Percentiles rank a stretch among this genome's conserved stretches.
Conservation (phyloP, 1,140 invertebrate species). For the Galendromus occidentalis region DNA sequence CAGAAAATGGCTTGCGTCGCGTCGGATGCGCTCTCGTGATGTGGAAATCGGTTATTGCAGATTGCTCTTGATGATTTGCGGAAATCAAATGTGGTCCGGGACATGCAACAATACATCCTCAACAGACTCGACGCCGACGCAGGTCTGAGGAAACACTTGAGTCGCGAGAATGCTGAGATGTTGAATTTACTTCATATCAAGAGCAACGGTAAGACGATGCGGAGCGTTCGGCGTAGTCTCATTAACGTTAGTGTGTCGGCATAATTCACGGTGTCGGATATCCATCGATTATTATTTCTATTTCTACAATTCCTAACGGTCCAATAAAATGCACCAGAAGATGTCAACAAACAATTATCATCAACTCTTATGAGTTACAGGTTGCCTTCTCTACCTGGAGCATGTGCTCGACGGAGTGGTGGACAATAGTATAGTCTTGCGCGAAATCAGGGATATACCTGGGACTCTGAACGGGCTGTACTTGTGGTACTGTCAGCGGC, state of each 20-base stretch:
- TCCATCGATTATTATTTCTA: too few species aligned
- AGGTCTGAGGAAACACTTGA: slow-evolving; percentile 52
- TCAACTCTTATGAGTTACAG: not conserved
- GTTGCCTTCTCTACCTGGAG: slow-evolving; percentile 79
- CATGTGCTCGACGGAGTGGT: slow-evolving; percentile 77
- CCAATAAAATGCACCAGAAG: too few species aligned
- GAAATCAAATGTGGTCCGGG: slow-evolving; percentile 56
- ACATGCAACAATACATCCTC: slow-evolving; percentile 86
- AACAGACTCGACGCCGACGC: slow-evolving; percentile 65
- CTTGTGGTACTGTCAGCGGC: slow-evolving; percentile 74
- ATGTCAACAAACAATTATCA: too few species aligned
- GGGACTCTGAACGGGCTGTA: slow-evolving; percentile 85
- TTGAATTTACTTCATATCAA: slow-evolving; percentile 88
- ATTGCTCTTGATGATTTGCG: slow-evolving; percentile 54
- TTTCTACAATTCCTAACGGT: too few species aligned
- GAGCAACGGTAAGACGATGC: slow-evolving; percentile 43
- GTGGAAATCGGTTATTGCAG: not conserved
- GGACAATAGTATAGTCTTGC: slow-evolving; percentile 70
- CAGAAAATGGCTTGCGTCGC: too few species aligned
- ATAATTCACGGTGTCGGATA: too few species aligned
- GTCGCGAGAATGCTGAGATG: slow-evolving; percentile 69
- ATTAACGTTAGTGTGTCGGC: too few species aligned
- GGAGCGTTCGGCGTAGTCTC: too few species aligned
- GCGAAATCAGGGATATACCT: slow-evolving; percentile 67
- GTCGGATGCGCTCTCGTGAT: not conserved